Conservation (phyloP, 2,113 vertebrate species). For the Monopterus albus region DNA sequence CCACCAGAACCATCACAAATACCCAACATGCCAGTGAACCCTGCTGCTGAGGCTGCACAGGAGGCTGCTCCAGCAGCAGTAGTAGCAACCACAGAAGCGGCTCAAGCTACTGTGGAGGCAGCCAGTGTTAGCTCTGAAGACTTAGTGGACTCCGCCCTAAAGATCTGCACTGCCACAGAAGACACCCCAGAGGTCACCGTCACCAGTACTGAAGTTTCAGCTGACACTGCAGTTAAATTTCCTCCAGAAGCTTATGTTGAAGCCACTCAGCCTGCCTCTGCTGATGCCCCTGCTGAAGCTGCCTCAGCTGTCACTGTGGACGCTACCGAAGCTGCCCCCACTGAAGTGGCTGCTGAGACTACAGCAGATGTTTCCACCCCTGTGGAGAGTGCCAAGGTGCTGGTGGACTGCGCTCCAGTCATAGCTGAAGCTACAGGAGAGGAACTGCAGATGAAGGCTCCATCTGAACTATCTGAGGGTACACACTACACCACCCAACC, state of each 20-base stretch:
- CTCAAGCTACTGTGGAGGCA: conserved; percentile 1
- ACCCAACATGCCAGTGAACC: too few relatives aligned
- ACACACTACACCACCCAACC: conserved; percentile 66
- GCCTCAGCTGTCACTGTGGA: not conserved
- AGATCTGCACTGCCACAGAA: conserved; percentile 29
- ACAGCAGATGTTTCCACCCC: conserved; percentile 24
- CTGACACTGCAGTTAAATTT: conserved; percentile 18
- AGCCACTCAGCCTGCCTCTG: not conserved
- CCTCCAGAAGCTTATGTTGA: conserved; percentile 13
- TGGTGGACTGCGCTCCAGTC: conserved; percentile 52
- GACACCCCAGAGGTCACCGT: not conserved
- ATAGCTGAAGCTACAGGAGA: conserved; percentile 60
- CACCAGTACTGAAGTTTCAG: conserved; percentile 7
- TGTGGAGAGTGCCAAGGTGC: conserved; percentile 38
- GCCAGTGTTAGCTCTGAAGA: conserved; percentile 21
- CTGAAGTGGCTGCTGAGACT: conserved; percentile 11
- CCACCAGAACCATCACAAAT: not conserved
- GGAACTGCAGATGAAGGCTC: conserved; percentile 50
- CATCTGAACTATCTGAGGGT: conserved; percentile 75
- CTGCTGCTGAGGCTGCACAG: conserved; percentile 13
- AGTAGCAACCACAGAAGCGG: not conserved
- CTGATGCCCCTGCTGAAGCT: not conserved
- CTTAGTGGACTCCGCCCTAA: conserved; percentile 40
- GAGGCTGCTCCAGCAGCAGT: conserved; percentile 5
- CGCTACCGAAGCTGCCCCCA: not conserved